Percentiles rank a stretch among this genome's conserved stretches.
Evolutionary conservation across 2,797 vertebrate species (phyloP).

Genomic region (Synaphobranchus kaupii): DNA sequence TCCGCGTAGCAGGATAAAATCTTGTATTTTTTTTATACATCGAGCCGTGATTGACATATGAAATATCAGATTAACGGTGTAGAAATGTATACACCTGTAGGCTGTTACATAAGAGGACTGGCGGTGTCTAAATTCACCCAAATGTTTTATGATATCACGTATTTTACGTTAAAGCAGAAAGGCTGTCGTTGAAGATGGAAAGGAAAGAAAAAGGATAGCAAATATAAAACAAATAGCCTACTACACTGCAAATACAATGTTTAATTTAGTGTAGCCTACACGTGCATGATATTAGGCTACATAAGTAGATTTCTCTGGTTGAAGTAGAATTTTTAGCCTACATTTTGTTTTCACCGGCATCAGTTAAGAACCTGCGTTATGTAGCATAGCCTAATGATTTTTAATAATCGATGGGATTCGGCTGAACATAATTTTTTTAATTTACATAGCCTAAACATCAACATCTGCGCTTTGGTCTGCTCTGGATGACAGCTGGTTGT

Average conservation of each 20-base stretch:
- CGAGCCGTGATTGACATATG: neutral
- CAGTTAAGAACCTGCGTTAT: neutral
- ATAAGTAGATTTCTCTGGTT: neutral
- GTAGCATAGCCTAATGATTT: neutral
- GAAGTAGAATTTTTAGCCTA: neutral
- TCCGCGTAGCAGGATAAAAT: neutral
- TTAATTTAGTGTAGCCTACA: neutral
- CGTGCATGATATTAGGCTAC: neutral
- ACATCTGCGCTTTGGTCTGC: too few relatives aligned
- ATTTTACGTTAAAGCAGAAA: neutral
- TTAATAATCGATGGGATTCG: too few relatives aligned
- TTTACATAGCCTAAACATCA: too few relatives aligned
- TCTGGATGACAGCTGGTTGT: neutral
- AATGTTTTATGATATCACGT: neutral
- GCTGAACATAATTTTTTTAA: too few relatives aligned
- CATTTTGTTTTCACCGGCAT: neutral
- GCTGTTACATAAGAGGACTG: neutral
- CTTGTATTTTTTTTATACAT: neutral
- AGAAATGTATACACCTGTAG: neutral
- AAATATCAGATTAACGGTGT: neutral
- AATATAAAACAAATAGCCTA: neutral
- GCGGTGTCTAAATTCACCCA: neutral
- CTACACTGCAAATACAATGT: neutral
- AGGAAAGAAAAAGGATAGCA: neutral
- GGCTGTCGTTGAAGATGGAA: neutral